Evolutionary conservation across 2,113 vertebrate genomes (phyloP).

Genomic region (Hystrix cristata): DNA sequence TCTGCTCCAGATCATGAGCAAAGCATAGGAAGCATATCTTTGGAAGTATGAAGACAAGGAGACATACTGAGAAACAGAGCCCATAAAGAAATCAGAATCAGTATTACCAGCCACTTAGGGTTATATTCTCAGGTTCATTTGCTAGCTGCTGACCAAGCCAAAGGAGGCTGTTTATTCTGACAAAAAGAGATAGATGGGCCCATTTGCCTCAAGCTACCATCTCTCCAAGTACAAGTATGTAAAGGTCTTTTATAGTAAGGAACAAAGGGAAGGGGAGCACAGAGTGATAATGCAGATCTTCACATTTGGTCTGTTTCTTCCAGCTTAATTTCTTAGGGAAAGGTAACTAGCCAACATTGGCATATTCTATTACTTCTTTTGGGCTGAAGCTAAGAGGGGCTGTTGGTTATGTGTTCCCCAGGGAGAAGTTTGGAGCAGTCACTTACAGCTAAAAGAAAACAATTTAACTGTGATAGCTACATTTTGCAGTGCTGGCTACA

Average conservation of each 20-base stretch:
- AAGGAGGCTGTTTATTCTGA: not conserved
- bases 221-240: not conserved
- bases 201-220: not conserved
- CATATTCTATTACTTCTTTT: not conserved
- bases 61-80: not conserved
- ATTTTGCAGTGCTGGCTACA: not conserved
- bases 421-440: not conserved
- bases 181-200: not conserved
- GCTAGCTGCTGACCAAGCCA: not conserved
- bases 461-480: not conserved
- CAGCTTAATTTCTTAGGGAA: not conserved
- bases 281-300: not conserved
- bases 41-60: constrained; percentile 46
- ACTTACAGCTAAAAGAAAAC: not conserved
- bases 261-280: not conserved
- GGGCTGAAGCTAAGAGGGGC: not conserved
- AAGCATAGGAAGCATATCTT: constrained; percentile 18
- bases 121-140: not conserved
- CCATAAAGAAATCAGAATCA: not conserved
- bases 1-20: not conserved
- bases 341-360: not conserved
- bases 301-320: not conserved
- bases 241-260: not conserved
- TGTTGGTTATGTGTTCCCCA: not conserved
- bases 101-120: not conserved